These are phyloP conservation scores for Drosophila virilis DNA, from an alignment of 1,140 invertebrate species.

Conservation along the genomic window DNA sequence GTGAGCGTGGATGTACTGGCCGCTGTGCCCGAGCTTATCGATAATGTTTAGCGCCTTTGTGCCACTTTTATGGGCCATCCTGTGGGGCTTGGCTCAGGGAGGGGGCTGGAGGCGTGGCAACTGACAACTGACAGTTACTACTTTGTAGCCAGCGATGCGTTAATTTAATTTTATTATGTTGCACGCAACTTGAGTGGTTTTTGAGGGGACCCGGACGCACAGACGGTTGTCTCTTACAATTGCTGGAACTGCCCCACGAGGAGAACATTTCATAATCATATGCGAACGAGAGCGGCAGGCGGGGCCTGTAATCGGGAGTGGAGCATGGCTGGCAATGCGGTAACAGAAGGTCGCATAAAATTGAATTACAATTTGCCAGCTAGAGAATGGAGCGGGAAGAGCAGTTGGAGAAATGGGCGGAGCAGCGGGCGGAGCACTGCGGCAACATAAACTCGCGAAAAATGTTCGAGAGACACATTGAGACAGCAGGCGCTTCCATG, in stretches of 20 bases:
- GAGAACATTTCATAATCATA: constrained; percentile 74
- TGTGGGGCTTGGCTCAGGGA: not conserved
- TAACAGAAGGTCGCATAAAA: constrained; percentile 80
- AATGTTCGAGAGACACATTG: constrained; percentile 21
- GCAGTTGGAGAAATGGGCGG: not conserved
- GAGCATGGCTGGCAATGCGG: constrained; percentile 40
- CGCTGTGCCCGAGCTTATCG: constrained; percentile 45
- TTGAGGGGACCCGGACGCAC: constrained; percentile 11
- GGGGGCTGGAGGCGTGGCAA: constrained; percentile 18
- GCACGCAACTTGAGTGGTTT: constrained; percentile 58
- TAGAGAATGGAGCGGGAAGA: not conserved
- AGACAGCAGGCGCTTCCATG: constrained; percentile 23
- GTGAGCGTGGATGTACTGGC: constrained; percentile 10
- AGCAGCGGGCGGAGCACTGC: constrained; percentile 34
- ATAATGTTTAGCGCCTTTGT: constrained; percentile 55
- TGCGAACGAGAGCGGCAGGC: constrained; percentile 39
- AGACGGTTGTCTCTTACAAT: constrained; percentile 39
- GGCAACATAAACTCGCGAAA: constrained; percentile 65
- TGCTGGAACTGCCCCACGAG: constrained; percentile 18
- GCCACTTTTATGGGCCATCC: constrained; percentile 29
- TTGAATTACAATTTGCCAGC: constrained; percentile 70
- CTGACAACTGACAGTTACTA: constrained; percentile 47
- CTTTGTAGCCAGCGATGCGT: constrained; percentile 53
- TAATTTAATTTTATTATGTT: constrained; percentile 77
- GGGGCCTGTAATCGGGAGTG: not conserved